Evolutionary conservation across 1,140 invertebrate species (phyloP).

Genomic region (Araneus ventricosus): DNA sequence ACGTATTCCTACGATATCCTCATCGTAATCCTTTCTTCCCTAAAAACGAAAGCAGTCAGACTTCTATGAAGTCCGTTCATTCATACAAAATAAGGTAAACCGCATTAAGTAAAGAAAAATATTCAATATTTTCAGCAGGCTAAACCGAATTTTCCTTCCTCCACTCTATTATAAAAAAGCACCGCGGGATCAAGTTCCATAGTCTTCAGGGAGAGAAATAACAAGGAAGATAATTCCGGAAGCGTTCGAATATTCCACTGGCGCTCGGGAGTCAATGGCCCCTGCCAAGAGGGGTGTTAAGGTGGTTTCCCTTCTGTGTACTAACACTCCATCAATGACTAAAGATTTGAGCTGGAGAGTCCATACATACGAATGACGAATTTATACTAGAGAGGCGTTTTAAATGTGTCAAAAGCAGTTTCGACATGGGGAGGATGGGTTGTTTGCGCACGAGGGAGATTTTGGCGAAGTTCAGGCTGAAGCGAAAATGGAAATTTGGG

Average conservation of each 20-base stretch:
- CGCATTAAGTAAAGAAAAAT: neutral
- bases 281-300: neutral
- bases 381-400: neutral
- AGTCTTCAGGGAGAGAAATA: neutral
- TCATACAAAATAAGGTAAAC: too few species aligned
- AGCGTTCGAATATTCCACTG: conserved; percentile 32
- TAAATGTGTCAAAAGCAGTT: neutral
- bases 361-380: neutral
- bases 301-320: neutral
- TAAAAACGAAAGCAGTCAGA: neutral
- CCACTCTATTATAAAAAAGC: neutral
- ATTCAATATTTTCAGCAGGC: neutral
- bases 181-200: neutral
- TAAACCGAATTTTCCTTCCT: too few species aligned
- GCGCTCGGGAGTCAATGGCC: conserved; percentile 46
- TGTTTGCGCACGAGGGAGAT: neutral
- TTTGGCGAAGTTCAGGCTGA: neutral
- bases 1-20: neutral
- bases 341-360: neutral
- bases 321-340: conserved; percentile 11
- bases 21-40: neutral
- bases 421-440: neutral
- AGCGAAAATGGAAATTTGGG: neutral
- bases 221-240: neutral
- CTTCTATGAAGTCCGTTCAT: neutral